phyloP scores from a whole-genome alignment of 2,113 vertebrate genomes.

The Leptosomus discolor region DNA sequence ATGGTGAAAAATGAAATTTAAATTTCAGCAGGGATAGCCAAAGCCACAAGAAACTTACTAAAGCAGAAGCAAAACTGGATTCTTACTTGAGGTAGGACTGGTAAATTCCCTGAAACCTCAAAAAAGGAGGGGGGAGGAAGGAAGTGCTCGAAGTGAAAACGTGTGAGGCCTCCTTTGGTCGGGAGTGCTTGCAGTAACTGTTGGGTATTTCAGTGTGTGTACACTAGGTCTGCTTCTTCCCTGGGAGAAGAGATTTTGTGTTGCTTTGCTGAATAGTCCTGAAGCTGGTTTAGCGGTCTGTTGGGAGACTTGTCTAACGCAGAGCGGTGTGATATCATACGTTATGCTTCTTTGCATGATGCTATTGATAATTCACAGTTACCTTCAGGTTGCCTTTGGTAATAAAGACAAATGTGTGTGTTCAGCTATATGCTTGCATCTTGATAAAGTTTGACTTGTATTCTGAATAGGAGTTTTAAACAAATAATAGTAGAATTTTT shows the following conservation, averaged over 20 bases:
- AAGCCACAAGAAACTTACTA: background rate
- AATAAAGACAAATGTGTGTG: background rate
- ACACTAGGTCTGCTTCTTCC: background rate
- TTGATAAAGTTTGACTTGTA: background rate
- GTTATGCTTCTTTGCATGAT: background rate
- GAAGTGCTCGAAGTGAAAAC: background rate
- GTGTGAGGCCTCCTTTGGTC: background rate
- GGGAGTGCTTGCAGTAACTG: background rate
- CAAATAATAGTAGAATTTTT: background rate
- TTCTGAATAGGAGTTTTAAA: background rate
- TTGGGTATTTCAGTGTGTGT: background rate
- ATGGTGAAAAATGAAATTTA: background rate
- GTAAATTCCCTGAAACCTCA: background rate
- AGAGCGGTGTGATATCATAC: background rate
- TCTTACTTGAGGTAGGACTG: background rate
- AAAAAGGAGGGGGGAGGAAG: background rate
- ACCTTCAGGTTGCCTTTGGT: background rate
- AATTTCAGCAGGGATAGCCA: background rate
- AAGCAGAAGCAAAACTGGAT: background rate
- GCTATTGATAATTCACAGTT: background rate
- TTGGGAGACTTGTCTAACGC: background rate
- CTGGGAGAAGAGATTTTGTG: background rate
- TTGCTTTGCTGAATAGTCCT: background rate
- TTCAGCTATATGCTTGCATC: background rate
- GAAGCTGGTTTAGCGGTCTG: background rate